Base-by-base conservation (phyloP, 2,797 vertebrate species). In the Ispidina picta region DNA sequence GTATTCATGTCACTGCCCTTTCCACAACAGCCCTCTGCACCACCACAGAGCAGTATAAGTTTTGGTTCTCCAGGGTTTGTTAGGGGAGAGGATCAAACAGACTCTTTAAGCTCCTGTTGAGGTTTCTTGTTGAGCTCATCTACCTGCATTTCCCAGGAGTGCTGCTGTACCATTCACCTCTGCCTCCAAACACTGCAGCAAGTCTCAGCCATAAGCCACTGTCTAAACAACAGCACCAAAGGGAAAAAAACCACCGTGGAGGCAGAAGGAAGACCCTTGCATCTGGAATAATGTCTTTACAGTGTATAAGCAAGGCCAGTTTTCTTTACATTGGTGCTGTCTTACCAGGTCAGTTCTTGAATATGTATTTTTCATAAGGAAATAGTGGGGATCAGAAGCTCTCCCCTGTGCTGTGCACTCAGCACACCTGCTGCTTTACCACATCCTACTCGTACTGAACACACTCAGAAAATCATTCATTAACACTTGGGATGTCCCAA, bases 1-100 rank as follows among this genome's bases (percentile, higher is more conserved):
- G 63, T 58, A 29, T 37, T 59, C 70, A 56, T 17, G 26, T 82
- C 59, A 29, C 37, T 70, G 33, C 33, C 37, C 29, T 68, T 69
- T 59, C n/a, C 62, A 66, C 46, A 70, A 31, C 1, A 39, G 41
- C 12, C 28, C 29, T 79, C 59, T 71, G 16, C 70, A 60, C 65
- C 35, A 13, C 28, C 4, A 3, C 35, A n/a, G 41, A 28, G 3
- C 0, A 0, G 28, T 17, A 4, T 26, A 55, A n/a, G 8, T 31
- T 22, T 8, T 16, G 17, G 19, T 5, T 81, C 44, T 58, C 46
- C 33, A 52, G 59, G 10, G 18, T 29, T 63, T 63, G 10, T 5
- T 44, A 66, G 39, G 48, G 62, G 70, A 86, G 48, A 82, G 6
- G 29, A 41, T 33, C 69, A 76, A 63, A 76, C 12, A 20, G 35